phyloP scores from a whole-genome alignment of 2,888 invertebrate species.

The Celastrina argiolus region DNA sequence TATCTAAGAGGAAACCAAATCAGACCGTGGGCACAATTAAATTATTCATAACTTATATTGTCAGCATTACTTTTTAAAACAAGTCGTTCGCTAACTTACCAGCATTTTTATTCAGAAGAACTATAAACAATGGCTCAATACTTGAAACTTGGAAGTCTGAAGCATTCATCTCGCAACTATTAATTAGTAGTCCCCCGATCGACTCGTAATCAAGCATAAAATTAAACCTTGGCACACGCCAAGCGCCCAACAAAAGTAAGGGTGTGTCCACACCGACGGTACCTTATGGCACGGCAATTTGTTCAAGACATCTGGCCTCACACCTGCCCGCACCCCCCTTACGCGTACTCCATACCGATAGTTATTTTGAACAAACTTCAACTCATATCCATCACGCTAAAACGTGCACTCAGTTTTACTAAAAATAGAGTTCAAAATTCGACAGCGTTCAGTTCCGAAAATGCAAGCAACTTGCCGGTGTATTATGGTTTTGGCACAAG shows the following conservation, averaged over 20 bases:
- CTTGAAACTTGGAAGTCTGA: constrained; percentile 37
- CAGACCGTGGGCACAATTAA: constrained; percentile 23
- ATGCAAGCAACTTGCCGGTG: constrained; percentile 39
- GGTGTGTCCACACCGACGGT: constrained; percentile 66
- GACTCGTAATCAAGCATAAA: constrained; percentile 75
- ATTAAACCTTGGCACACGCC: constrained; percentile 78
- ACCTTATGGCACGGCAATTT: constrained; percentile 75
- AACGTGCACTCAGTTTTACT: constrained; percentile 31
- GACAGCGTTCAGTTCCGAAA: constrained; percentile 25
- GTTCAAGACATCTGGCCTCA: constrained; percentile 77
- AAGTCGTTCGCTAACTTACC: constrained; percentile 26
- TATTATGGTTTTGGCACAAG: constrained; percentile 64
- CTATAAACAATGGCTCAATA: constrained; percentile 36
- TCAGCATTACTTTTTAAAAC: constrained; percentile 31
- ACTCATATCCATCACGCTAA: constrained; percentile 26
- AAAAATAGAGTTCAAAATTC: constrained; percentile 40
- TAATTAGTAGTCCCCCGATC: constrained; percentile 65
- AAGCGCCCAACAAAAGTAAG: constrained; percentile 60
- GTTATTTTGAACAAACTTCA: constrained; percentile 35
- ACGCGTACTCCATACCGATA: constrained; percentile 54
- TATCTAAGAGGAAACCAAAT: constrained; percentile 22
- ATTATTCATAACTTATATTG: constrained; percentile 33
- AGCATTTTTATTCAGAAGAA: constrained; percentile 32
- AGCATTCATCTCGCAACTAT: constrained; percentile 62
- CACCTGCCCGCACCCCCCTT: constrained; percentile 67